A percentile compares a stretch with the other conserved stretches of the same genome.
These are phyloP conservation scores for Antheraea pernyi DNA, from an alignment of 1,140 invertebrate species.

Conservation along the genomic window DNA sequence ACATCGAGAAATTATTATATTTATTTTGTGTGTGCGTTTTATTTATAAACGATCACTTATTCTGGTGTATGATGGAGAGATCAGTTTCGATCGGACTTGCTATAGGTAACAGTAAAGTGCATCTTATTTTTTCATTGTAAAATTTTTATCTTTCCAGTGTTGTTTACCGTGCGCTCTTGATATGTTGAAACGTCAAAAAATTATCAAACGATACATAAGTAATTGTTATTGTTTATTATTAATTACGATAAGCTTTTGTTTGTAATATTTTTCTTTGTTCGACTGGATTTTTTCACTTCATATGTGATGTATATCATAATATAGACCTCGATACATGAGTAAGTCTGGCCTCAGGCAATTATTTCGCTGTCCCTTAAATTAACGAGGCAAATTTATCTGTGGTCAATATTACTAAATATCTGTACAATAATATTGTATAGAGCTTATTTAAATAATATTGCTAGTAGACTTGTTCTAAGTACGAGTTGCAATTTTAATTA, in stretches of 20 bases:
- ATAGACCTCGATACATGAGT: too few relatives aligned
- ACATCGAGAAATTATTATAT: slow-evolving; percentile 9
- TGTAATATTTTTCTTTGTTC: too few relatives aligned
- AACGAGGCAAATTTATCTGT: too few relatives aligned
- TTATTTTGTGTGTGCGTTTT: slow-evolving; percentile 4
- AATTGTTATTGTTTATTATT: not conserved
- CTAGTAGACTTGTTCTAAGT: too few relatives aligned
- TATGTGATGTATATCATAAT: too few relatives aligned
- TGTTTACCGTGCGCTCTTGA: not conserved
- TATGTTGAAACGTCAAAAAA: slow-evolving; percentile 13
- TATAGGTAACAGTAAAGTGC: slow-evolving; percentile 10
- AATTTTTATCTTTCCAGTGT: not conserved
- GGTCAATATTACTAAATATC: too few relatives aligned
- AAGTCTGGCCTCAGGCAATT: too few relatives aligned
- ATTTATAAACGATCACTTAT: slow-evolving; percentile 10
- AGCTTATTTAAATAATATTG: too few relatives aligned
- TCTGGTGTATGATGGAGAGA: slow-evolving; percentile 11
- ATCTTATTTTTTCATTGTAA: not conserved
- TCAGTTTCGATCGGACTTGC: slow-evolving; percentile 2
- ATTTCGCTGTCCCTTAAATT: too few relatives aligned
- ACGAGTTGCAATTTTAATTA: too few relatives aligned
- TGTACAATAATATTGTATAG: too few relatives aligned
- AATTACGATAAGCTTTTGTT: not conserved
- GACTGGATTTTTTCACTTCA: too few relatives aligned
- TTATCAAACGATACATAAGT: slow-evolving; percentile 13